Evolutionary conservation across 2,797 vertebrate genomes (phyloP), one percentile per base, ranked within the genome.

Genomic region (Enteromius afrohamiltoni): DNA sequence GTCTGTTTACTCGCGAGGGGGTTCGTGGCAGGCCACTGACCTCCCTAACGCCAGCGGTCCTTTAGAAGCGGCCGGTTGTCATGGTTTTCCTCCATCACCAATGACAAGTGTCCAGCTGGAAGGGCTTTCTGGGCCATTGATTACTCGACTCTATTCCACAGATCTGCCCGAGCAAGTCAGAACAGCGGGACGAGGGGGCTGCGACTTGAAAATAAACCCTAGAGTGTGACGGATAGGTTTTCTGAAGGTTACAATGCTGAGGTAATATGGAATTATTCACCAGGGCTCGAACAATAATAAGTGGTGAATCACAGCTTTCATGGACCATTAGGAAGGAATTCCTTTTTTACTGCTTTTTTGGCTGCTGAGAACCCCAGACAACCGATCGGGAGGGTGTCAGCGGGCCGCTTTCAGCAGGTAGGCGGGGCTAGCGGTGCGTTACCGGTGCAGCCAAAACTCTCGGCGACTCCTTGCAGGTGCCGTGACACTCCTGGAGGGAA

Each of bases 1-100:
- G 89, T 91, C 90, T 90, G 89, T 92, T 94, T 91, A 91, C 91
- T 91, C 86, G 89, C 83, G 64, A 93, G 78, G 86, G 89, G 85
- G 85, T 86, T 90, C 85, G 29, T 85, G 86, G 87, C 87, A 86
- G 89, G 88, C 89, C 91, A 90, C 83, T 90, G 92, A 94, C 92
- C 91, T 89, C 73, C 87, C 82, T 68, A 77, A 80, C 10, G 37
- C 80, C 85, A 81, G 86, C 87, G 88, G 87, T 88, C 90, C 87
- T 90, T 92, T 90, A 91, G 90, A 90, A 74, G 88, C 86, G 85
- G 87, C 53, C 76, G 86, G 78, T 88, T 83, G 89, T 92, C 91
- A 90, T 82, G 85, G 87, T 89, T 85, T 76, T 68, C 62, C 13
- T 70, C 90, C 90, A 89, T 88, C 73, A 90, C 87, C 83, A 85